Percentiles rank a stretch among this genome's conserved stretches.
Evolutionary conservation across 2,888 invertebrate genomes (phyloP).

Genomic region (Lamellibrachia columna): DNA sequence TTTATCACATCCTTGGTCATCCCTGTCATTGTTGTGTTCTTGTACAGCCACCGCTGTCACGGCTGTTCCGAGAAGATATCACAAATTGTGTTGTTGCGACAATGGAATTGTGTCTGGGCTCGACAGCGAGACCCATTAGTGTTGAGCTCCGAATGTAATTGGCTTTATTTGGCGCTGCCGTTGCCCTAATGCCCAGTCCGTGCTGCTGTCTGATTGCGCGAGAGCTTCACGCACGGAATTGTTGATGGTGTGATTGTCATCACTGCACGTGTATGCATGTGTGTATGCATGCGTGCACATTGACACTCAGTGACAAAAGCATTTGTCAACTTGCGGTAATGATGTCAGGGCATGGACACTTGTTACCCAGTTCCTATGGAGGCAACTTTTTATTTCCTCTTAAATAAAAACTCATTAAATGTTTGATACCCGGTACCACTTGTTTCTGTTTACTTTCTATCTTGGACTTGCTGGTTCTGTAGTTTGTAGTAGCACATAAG

Average conservation of each 20-base stretch:
- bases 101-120: slow-evolving; percentile 5
- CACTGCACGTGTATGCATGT: background rate
- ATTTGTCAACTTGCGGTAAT: background rate
- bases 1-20: background rate
- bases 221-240: background rate
- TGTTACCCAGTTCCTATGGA: background rate
- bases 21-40: background rate
- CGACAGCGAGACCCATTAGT: background rate
- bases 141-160: background rate
- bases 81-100: slow-evolving; percentile 6
- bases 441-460: background rate
- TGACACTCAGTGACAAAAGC: background rate
- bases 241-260: background rate
- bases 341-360: background rate
- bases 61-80: background rate
- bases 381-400: background rate
- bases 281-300: background rate
- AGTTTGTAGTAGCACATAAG: too few relatives aligned
- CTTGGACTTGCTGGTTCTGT: too few relatives aligned
- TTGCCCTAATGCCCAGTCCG: background rate
- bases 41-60: background rate
- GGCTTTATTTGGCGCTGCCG: background rate
- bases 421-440: background rate
- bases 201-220: background rate
- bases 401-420: background rate